Conservation (phyloP, 2,888 invertebrate genomes). For the Cerastoderma edule region DNA sequence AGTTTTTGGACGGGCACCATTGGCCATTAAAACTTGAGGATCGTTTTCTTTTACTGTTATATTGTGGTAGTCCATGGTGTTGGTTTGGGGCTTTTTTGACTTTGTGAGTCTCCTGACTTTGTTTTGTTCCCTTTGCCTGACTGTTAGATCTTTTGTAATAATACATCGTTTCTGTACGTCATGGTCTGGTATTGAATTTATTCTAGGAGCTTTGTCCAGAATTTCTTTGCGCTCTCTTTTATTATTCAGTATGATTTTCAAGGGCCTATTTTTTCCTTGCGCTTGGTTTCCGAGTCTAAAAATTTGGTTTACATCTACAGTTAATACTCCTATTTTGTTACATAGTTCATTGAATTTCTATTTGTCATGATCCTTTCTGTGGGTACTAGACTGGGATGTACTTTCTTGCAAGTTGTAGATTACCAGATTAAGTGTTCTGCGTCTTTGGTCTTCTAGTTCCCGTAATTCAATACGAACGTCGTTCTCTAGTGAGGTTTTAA, state of each 20-base stretch:
- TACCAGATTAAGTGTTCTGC: conserved; percentile 1
- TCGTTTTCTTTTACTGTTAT: too few species aligned
- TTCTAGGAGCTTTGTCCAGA: not conserved
- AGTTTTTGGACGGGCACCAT: too few species aligned
- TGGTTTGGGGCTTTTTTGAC: too few species aligned
- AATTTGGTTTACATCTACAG: not conserved
- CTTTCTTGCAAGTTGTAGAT: not conserved
- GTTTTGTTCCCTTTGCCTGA: not conserved
- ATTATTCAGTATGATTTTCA: not conserved
- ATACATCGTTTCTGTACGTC: not conserved
- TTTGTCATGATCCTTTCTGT: not conserved
- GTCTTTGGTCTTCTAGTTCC: conserved; percentile 9
- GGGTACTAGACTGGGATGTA: not conserved
- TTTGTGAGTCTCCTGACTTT: not conserved
- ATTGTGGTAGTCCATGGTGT: too few species aligned
- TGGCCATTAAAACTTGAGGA: too few species aligned
- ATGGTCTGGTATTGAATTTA: not conserved
- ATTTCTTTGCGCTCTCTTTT: not conserved
- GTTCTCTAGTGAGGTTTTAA: not conserved
- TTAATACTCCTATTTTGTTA: not conserved
- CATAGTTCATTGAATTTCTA: not conserved
- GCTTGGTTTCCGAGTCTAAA: not conserved
- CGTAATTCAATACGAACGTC: not conserved
- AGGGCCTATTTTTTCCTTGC: not conserved
- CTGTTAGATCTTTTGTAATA: not conserved